A percentile compares a stretch with the other conserved stretches of the same genome.
These are phyloP conservation scores for Cheilosia vulpina DNA, from an alignment of 2,888 invertebrate genomes.

Conservation along the genomic window DNA sequence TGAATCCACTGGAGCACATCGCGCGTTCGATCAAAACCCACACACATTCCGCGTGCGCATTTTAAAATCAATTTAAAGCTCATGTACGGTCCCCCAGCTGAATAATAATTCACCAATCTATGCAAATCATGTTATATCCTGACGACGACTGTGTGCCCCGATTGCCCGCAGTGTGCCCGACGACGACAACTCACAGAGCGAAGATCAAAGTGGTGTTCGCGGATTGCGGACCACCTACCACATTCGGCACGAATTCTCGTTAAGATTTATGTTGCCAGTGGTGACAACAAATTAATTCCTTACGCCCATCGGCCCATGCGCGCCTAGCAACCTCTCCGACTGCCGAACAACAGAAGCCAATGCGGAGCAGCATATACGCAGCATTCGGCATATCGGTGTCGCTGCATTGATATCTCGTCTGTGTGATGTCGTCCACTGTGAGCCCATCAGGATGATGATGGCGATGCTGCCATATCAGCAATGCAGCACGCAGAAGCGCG, in stretches of 20 bases:
- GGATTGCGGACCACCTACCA: constrained; percentile 66
- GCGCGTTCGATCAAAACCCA: neutral
- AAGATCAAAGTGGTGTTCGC: constrained; percentile 73
- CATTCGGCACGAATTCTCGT: constrained; percentile 55
- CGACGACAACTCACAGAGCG: constrained; percentile 26
- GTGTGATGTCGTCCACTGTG: neutral
- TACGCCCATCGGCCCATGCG: constrained; percentile 65
- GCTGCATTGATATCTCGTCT: constrained; percentile 63
- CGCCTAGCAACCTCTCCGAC: constrained; percentile 22
- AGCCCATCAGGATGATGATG: constrained; percentile 11
- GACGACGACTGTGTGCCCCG: constrained; percentile 6
- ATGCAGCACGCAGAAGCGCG: constrained; percentile 67
- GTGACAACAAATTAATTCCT: constrained; percentile 83
- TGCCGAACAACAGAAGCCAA: constrained; percentile 59
- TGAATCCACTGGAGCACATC: neutral
- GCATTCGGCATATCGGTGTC: constrained; percentile 62
- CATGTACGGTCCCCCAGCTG: constrained; percentile 41
- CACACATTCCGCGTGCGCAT: constrained; percentile 25
- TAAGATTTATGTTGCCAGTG: constrained; percentile 79
- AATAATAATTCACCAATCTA: constrained; percentile 66
- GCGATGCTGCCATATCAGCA: constrained; percentile 24
- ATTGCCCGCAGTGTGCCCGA: neutral
- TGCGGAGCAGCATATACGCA: constrained; percentile 33
- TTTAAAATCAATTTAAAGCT: constrained; percentile 73
- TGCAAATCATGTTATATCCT: constrained; percentile 74